phyloP scores from a whole-genome alignment of 2,797 vertebrate genomes.

The Pelobates cultripes region DNA sequence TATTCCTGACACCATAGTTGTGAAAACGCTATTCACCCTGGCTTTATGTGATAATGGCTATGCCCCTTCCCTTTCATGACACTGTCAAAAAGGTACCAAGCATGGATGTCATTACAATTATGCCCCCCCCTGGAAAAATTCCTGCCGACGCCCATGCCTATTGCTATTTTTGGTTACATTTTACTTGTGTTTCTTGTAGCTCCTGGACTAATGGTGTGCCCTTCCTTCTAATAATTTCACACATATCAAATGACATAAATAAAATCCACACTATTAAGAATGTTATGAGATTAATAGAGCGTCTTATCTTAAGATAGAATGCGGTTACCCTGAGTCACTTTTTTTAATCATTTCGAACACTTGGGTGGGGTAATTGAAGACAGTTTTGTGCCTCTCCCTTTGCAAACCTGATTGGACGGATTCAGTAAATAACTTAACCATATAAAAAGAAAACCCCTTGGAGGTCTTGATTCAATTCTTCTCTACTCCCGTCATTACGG shows the following conservation, averaged over 20 bases:
- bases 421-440: constrained; percentile 3
- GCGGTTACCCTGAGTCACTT: background rate
- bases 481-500: too few species aligned
- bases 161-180: too few species aligned
- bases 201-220: background rate
- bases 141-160: too few species aligned
- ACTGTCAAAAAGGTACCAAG: too few species aligned
- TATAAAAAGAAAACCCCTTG: constrained; percentile 22
- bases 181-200: too few species aligned
- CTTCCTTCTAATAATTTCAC: background rate
- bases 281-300: background rate
- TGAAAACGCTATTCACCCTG: too few species aligned
- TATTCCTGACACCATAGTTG: too few species aligned
- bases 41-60: too few species aligned
- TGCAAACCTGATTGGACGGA: constrained; percentile 10
- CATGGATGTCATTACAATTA: too few species aligned
- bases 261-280: background rate
- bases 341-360: background rate
- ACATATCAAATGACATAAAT: background rate
- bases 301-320: background rate
- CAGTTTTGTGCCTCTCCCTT: constrained; percentile 5
- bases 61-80: too few species aligned
- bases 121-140: too few species aligned
- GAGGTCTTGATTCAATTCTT: background rate
- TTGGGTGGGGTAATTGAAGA: background rate